Evolutionary conservation across 2,113 vertebrate genomes (phyloP).

Genomic region (Upupa epops): DNA sequence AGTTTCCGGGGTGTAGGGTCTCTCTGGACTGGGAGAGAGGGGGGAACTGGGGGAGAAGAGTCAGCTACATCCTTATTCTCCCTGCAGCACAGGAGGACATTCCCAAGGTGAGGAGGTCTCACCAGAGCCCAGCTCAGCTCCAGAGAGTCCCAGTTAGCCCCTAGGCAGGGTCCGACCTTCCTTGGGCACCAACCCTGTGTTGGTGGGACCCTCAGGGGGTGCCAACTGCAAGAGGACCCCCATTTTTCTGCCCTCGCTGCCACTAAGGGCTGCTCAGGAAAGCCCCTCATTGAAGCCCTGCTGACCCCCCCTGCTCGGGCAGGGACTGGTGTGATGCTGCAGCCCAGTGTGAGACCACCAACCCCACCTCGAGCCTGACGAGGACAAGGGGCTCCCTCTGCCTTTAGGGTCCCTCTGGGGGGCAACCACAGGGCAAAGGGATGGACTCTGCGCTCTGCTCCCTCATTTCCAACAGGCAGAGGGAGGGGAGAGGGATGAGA

Average conservation of each 20-base stretch:
- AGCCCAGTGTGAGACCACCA: rapidly evolving
- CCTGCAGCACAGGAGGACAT: not conserved
- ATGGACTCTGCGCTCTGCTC: not conserved
- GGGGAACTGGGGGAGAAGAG: rapidly evolving
- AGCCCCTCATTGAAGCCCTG: not conserved
- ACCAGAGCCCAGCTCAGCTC: not conserved
- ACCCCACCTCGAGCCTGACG: not conserved
- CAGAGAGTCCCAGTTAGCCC: rapidly evolving
- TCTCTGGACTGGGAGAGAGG: not conserved
- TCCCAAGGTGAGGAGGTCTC: not conserved
- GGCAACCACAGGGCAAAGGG: not conserved
- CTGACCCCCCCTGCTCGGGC: not conserved
- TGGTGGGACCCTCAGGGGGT: rapidly evolving
- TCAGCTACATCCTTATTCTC: rapidly evolving
- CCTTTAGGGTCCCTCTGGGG: rapidly evolving
- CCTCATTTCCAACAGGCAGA: rapidly evolving
- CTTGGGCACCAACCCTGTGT: rapidly evolving
- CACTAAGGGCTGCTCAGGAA: not conserved
- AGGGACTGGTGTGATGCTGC: not conserved
- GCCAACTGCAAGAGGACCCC: not conserved
- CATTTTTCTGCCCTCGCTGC: not conserved
- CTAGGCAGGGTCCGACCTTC: not conserved
- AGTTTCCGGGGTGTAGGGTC: rapidly evolving
- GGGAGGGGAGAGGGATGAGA: not conserved
- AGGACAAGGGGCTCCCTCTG: not conserved